Conservation (phyloP, 2,113 vertebrate species). For the Pygoscelis antarcticus region DNA sequence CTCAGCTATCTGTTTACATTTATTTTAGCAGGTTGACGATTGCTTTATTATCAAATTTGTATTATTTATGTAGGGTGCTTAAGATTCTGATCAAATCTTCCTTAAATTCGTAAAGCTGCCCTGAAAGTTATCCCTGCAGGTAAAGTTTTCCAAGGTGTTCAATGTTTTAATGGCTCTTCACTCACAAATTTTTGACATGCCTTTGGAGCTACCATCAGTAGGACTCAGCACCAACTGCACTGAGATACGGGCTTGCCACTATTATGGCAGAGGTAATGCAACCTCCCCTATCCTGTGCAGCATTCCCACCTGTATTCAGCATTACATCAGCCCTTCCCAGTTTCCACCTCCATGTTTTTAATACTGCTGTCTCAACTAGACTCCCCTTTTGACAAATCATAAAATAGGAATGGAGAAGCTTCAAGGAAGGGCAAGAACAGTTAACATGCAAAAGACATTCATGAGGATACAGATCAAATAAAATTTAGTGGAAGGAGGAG, state of each 20-base stretch:
- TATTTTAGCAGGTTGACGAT: not conserved
- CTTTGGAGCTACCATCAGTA: not conserved
- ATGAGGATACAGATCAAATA: not conserved
- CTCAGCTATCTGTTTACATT: not conserved
- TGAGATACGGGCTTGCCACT: rapidly evolving
- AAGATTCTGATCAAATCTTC: not conserved
- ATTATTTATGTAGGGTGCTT: not conserved
- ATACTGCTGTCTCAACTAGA: not conserved
- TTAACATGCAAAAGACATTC: not conserved
- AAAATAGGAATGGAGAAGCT: not conserved
- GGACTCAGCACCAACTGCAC: not conserved
- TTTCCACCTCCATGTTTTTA: not conserved
- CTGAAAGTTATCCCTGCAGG: not conserved
- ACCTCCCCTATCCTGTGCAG: not conserved
- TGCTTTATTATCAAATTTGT: not conserved
- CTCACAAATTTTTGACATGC: not conserved
- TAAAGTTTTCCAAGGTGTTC: not conserved
- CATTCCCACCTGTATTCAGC: not conserved
- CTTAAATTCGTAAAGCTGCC: not conserved
- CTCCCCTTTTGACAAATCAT: not conserved
- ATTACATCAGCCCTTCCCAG: not conserved
- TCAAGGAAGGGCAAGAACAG: not conserved
- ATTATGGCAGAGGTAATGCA: not conserved
- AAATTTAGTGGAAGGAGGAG: not conserved
- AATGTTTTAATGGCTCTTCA: not conserved